phyloP scores from a whole-genome alignment of 2,113 vertebrate species.

The Chaenocephalus aceratus region DNA sequence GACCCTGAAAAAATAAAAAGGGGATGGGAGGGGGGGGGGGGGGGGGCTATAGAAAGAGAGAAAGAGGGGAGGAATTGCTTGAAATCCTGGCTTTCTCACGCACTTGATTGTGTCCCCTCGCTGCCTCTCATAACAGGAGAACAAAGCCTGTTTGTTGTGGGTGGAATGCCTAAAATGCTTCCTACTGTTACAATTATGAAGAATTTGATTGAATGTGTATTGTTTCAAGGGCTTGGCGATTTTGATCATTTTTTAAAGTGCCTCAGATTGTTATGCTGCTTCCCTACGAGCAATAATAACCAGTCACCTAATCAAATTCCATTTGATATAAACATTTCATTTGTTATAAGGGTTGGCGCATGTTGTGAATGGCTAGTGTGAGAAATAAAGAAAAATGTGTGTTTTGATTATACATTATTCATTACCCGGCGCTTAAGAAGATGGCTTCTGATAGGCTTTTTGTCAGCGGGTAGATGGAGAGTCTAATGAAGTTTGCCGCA shows the following conservation, averaged over 20 bases:
- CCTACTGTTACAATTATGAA: slow-evolving; percentile 85
- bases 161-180: slow-evolving; percentile 85
- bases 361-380: slow-evolving; percentile 46
- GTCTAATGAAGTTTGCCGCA: slow-evolving; percentile 82
- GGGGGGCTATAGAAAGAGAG: slow-evolving; percentile 42
- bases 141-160: slow-evolving; percentile 90
- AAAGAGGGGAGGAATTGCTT: slow-evolving; percentile 85
- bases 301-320: slow-evolving; percentile 74
- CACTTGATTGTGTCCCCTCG: slow-evolving; percentile 85
- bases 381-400: slow-evolving; percentile 21
- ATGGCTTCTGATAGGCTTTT: slow-evolving; percentile 70
- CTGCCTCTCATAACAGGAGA: slow-evolving; percentile 83
- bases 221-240: slow-evolving; percentile 83
- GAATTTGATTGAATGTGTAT: slow-evolving; percentile 83
- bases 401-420: slow-evolving; percentile 77
- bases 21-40: slow-evolving; percentile 4
- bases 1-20: slow-evolving; percentile 85
- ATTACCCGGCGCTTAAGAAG: slow-evolving; percentile 59
- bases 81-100: slow-evolving; percentile 90
- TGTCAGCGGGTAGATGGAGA: slow-evolving; percentile 75
- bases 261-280: slow-evolving; percentile 71
- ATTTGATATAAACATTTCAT: slow-evolving; percentile 79
- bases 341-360: slow-evolving; percentile 63
- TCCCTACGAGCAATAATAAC: slow-evolving; percentile 75
- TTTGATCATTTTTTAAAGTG: slow-evolving; percentile 75